A percentile compares a stretch with the other conserved stretches of the same genome.
phyloP scores from a whole-genome alignment of 2,797 vertebrate species.

The Pangasius sanitwongsei region DNA sequence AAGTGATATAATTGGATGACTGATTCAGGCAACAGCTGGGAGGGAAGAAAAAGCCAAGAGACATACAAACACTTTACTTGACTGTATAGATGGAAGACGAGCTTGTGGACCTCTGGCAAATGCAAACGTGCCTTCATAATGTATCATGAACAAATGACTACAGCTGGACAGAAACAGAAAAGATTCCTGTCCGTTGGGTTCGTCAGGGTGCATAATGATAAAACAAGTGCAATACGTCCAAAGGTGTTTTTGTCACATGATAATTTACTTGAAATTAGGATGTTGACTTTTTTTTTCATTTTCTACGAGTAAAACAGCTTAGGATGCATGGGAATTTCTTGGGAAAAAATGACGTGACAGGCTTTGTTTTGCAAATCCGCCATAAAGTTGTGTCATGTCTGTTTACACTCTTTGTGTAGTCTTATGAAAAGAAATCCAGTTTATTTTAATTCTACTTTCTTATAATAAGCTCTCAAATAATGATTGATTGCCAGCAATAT shows the following conservation, averaged over 20 bases:
- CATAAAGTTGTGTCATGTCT: not conserved
- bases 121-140: not conserved
- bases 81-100: not conserved
- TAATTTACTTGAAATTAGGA: not conserved
- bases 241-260: not conserved
- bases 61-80: not conserved
- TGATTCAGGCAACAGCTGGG: constrained; percentile 1
- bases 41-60: not conserved
- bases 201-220: not conserved
- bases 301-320: not conserved
- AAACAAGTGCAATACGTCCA: not conserved
- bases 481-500: constrained; percentile 67
- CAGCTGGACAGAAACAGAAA: not conserved
- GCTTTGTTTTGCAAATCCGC: not conserved
- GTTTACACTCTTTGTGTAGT: not conserved
- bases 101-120: constrained; percentile 1
- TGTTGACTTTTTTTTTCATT: not conserved
- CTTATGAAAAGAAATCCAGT: not conserved
- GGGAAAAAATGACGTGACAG: not conserved
- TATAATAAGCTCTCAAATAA: constrained; percentile 42
- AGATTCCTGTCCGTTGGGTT: not conserved
- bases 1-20: constrained; percentile 11
- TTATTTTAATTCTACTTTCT: not conserved
- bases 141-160: not conserved
- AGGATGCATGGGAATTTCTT: not conserved